Percentiles rank a stretch among this genome's conserved stretches.
Evolutionary conservation across 2,113 vertebrate genomes (phyloP).

Genomic region (Alethe diademata): DNA sequence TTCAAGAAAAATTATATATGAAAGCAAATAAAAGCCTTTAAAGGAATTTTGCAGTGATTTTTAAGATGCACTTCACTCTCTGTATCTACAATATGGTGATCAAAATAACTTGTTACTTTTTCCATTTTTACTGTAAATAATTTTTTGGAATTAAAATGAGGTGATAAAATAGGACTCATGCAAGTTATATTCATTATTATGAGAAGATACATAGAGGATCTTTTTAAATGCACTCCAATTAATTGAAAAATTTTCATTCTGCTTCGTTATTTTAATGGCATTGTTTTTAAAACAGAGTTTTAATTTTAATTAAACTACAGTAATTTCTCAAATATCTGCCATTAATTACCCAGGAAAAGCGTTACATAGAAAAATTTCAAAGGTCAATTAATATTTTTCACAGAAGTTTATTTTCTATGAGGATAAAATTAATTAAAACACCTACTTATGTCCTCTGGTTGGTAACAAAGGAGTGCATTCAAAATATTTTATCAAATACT

Average conservation of each 20-base stretch:
- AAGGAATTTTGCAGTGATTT: not conserved
- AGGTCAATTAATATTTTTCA: not conserved
- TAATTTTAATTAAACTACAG: not conserved
- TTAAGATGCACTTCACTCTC: not conserved
- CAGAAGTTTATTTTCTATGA: not conserved
- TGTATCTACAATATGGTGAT: not conserved
- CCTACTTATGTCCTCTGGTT: not conserved
- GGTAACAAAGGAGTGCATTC: not conserved
- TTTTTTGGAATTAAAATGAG: not conserved
- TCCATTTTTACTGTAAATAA: not conserved
- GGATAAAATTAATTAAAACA: not conserved
- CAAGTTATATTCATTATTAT: not conserved
- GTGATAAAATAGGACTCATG: not conserved
- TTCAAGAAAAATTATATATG: not conserved
- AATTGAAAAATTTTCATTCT: not conserved
- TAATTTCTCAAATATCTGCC: not conserved
- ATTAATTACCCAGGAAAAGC: conserved; percentile 1
- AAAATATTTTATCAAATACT: not conserved
- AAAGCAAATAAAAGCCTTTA: not conserved
- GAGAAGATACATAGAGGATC: not conserved
- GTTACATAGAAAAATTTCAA: not conserved
- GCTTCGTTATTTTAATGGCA: not conserved
- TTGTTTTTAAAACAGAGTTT: not conserved
- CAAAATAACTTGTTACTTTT: not conserved
- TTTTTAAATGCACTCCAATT: not conserved